Evolutionary conservation across 2,113 vertebrate species (phyloP), one percentile per base, ranked within the genome.

Genomic region (Panthera tigris): DNA sequence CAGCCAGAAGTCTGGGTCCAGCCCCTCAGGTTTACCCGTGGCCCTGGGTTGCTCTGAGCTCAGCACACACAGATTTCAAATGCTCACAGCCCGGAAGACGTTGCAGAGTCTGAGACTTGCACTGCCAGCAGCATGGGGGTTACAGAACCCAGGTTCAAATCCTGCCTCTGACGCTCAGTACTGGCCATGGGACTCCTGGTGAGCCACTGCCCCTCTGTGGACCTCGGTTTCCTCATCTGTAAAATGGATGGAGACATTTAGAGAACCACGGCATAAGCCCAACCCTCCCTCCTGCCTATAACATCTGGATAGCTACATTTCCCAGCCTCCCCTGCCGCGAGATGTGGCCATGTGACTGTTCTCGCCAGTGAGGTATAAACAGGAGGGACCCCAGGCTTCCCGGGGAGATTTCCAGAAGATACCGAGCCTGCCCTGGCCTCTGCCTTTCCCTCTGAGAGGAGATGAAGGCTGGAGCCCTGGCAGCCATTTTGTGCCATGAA

Each of bases 191-290:
- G 96, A 83, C 74, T 92, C 94, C 50, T 79, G 92, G 86, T 27
- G 68, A 79, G 89, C 48, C 92, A 90, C 94, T 66, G 97, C 79
- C 97, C 79, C 88, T 83, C 90, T 73, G 19, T 94, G 76, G 79
- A 82, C 87, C 87, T 97, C 83, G 5, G 74, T 94, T 92, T 98
- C 96, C 92, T 97, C 98, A 91, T 98, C 98, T 98, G 98, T 76
- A 76, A 97, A 93, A 97, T 5, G 84, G 97, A 98, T 2, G 68
- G 81, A 97, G 96, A 95, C 41, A 63, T 90, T 96, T 81, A 96
- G 87, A 96, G 84, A 95, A 31, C 84, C 61, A 23, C 33, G 36
- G 6, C 61, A 39, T 36, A 16, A 39, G 66, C 66, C 45, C 16
- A 3, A 2, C 29, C n/a, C 36, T 10, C 31, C 74, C 63, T 25